Conservation (phyloP, 2,797 vertebrate genomes). For the Anniella stebbinsi region DNA sequence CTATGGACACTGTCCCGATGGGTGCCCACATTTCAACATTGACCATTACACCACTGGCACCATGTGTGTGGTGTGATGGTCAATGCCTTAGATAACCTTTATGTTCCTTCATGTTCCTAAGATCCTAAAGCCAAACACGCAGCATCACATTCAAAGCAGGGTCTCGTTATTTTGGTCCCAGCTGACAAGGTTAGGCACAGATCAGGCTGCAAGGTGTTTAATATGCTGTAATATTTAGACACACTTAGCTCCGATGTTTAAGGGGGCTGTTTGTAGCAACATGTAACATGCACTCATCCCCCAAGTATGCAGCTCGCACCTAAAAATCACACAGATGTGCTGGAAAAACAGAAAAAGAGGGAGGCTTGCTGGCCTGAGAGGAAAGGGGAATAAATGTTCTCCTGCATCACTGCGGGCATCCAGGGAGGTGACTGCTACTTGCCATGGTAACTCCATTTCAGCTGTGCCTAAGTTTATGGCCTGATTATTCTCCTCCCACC, state of each 20-base stretch:
- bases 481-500: conserved; percentile 37
- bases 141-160: conserved; percentile 52
- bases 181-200: conserved; percentile 55
- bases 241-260: conserved; percentile 76
- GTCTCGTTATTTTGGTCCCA: conserved; percentile 67
- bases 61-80: too few species aligned
- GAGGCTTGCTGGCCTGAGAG: neutral
- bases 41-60: too few species aligned
- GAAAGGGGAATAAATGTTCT: conserved; percentile 40
- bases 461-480: conserved; percentile 26
- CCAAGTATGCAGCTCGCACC: conserved; percentile 68
- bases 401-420: neutral
- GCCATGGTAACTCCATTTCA: conserved; percentile 47
- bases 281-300: conserved; percentile 70
- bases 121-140: neutral
- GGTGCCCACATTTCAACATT: too few species aligned
- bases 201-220: conserved; percentile 74
- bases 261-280: conserved; percentile 79
- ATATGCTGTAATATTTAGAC: conserved; percentile 71
- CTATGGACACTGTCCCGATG: too few species aligned
- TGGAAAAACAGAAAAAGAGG: conserved; percentile 38
- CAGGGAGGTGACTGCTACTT: conserved; percentile 58
- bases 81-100: neutral
- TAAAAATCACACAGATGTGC: conserved; percentile 74
- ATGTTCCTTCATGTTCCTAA: neutral